phyloP scores from a whole-genome alignment of 2,888 invertebrate species.

The Latheticus oryzae region DNA sequence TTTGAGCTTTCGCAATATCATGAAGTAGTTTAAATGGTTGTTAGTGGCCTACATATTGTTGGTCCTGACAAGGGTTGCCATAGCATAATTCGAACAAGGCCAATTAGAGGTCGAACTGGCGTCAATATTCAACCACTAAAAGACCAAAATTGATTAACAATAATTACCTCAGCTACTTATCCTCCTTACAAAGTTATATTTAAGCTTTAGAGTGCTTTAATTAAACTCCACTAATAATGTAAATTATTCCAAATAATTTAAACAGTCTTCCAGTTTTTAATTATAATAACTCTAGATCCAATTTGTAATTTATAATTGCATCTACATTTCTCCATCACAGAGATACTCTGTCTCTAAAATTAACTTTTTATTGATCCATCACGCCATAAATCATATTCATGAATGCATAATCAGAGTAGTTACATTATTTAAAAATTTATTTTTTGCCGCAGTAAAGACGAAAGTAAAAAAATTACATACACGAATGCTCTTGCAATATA shows the following conservation, averaged over 20 bases:
- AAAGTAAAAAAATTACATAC: not conserved
- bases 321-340: too few relatives aligned
- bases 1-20: slow-evolving; percentile 18
- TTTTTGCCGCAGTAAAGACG: not conserved
- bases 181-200: too few relatives aligned
- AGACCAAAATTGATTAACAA: slow-evolving; percentile 7
- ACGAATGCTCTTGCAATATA: not conserved
- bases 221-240: too few relatives aligned
- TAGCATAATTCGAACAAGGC: slow-evolving; percentile 9
- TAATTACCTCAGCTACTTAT: too few relatives aligned
- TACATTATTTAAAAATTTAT: slow-evolving; percentile 1
- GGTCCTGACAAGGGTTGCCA: slow-evolving; percentile 12
- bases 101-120: slow-evolving; percentile 4
- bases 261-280: too few relatives aligned
- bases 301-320: too few relatives aligned
- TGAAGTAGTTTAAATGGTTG: slow-evolving; percentile 17
- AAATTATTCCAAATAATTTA: too few relatives aligned
- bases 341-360: too few relatives aligned
- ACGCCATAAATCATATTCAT: too few relatives aligned
- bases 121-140: slow-evolving; percentile 10
- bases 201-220: too few relatives aligned
- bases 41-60: slow-evolving; percentile 11
- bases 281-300: too few relatives aligned
- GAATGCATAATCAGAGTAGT: not conserved
- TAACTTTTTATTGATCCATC: too few relatives aligned